Percentiles rank a stretch among this genome's conserved stretches.
Conservation (phyloP, 2,797 vertebrate genomes). For the Hapalemur alaotrensis region DNA sequence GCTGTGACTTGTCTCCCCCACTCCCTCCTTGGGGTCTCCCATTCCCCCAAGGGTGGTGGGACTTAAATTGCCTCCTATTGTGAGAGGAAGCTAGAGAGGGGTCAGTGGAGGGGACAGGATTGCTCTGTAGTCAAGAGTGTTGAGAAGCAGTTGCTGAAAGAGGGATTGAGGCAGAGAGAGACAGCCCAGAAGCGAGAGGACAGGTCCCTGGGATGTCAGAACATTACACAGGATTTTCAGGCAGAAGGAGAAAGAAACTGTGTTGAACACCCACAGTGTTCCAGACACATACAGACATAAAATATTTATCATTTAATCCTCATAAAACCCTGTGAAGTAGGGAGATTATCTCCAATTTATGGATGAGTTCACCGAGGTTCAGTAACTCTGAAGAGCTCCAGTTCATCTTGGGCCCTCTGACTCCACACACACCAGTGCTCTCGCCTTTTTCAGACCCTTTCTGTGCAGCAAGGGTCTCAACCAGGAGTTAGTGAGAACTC, state of each 20-base stretch:
- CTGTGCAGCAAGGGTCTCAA: not conserved
- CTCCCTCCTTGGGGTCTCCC: not conserved
- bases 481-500: not conserved
- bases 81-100: not conserved
- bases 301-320: conserved; percentile 37
- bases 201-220: not conserved
- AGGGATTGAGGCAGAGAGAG: not conserved
- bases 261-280: not conserved
- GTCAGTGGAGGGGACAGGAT: not conserved
- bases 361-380: not conserved
- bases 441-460: not conserved
- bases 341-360: conserved; percentile 22
- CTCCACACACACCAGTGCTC: not conserved
- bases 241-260: not conserved
- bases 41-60: not conserved
- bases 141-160: not conserved
- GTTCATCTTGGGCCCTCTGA: not conserved
- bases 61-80: not conserved
- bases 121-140: not conserved
- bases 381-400: not conserved
- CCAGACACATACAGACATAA: not conserved
- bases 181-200: not conserved
- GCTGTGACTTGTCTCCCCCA: not conserved
- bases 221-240: not conserved
- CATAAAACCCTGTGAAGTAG: conserved; percentile 10